Evolutionary conservation across 2,888 invertebrate species (phyloP).

Genomic region (Helicoverpa assulta): DNA sequence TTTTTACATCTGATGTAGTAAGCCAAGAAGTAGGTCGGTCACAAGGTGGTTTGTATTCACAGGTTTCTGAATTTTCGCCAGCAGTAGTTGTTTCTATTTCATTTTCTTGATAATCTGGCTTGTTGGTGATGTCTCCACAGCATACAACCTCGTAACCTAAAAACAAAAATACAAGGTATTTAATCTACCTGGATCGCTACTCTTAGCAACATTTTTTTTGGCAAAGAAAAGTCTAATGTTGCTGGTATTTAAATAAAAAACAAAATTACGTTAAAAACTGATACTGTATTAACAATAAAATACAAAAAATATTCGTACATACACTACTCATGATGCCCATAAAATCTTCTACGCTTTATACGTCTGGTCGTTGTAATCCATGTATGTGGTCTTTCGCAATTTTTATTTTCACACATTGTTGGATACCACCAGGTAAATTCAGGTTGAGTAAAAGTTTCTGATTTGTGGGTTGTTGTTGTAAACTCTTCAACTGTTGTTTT

Average conservation of each 20-base stretch:
- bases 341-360: conserved; percentile 12
- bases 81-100: background rate
- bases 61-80: background rate
- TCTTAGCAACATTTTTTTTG: background rate
- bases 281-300: conserved; percentile 28
- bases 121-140: background rate
- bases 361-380: conserved; percentile 40
- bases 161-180: conserved; percentile 7
- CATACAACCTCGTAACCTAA: conserved; percentile 20
- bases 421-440: conserved; percentile 39
- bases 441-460: background rate
- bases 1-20: conserved; percentile 19
- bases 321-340: conserved; percentile 42
- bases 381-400: conserved; percentile 39
- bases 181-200: background rate
- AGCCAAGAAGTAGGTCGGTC: conserved; percentile 39
- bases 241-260: conserved; percentile 26
- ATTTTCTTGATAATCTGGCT: conserved; percentile 29
- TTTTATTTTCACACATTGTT: conserved; percentile 24
- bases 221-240: background rate
- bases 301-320: conserved; percentile 21
- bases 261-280: background rate
- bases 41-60: conserved; percentile 15
- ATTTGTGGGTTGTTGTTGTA: conserved; percentile 3
- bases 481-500: background rate